Conservation (phyloP, 2,113 vertebrate genomes). For the Boleophthalmus pectinirostris region DNA sequence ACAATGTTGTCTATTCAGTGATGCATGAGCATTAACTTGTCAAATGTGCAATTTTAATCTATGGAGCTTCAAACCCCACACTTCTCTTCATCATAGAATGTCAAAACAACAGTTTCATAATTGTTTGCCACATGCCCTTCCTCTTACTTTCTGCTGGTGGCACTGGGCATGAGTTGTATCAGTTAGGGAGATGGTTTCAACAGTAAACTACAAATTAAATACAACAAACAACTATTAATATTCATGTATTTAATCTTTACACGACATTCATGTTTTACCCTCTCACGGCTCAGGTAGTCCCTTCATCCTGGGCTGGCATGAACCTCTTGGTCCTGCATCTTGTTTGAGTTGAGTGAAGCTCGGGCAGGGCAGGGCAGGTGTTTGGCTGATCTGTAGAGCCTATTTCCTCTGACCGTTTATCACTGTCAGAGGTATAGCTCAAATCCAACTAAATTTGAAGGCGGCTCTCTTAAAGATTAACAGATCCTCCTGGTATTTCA, state of each 20-base stretch:
- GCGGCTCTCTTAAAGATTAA: slow-evolving; percentile 60
- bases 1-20: background rate
- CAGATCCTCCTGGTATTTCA: slow-evolving; percentile 50
- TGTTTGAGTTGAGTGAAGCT: slow-evolving; percentile 65
- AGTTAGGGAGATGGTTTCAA: background rate
- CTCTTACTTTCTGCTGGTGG: background rate
- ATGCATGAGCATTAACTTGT: background rate
- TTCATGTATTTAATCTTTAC: too few relatives aligned
- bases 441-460: slow-evolving; percentile 20
- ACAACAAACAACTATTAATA: background rate
- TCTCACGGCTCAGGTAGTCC: background rate
- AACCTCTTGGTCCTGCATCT: slow-evolving; percentile 54
- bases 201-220: background rate
- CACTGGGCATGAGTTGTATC: background rate
- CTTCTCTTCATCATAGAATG: background rate
- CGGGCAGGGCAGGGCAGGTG: slow-evolving; percentile 67
- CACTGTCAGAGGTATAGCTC: slow-evolving; percentile 60
- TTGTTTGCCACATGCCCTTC: too few relatives aligned
- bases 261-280: background rate
- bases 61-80: too few relatives aligned
- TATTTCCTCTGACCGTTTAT: slow-evolving; percentile 64
- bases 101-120: too few relatives aligned
- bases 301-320: slow-evolving; percentile 32
- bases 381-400: slow-evolving; percentile 62
- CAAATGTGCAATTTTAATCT: background rate